Evolutionary conservation across 2,797 vertebrate genomes (phyloP).

Genomic region (Enteromius paludinosus): DNA sequence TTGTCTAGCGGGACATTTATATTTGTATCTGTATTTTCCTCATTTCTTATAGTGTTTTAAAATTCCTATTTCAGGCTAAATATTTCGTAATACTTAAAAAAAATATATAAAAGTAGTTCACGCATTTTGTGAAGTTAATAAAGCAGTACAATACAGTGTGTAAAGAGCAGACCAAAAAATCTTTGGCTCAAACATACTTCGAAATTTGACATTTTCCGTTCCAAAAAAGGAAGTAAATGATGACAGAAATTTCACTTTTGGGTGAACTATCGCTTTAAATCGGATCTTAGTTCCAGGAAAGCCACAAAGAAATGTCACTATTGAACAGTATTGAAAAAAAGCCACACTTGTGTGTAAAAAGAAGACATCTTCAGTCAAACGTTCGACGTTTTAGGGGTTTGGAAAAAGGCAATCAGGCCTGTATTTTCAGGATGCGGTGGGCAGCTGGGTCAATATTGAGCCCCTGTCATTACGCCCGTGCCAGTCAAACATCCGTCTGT

Average conservation of each 20-base stretch:
- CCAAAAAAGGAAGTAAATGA: neutral
- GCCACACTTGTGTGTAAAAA: constrained; percentile 35
- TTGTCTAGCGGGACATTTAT: too few species aligned
- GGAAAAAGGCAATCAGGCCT: constrained; percentile 69
- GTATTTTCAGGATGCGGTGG: constrained; percentile 72
- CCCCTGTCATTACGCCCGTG: constrained; percentile 80
- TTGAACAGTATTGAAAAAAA: constrained; percentile 35
- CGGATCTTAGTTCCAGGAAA: constrained; percentile 14
- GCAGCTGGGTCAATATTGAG: constrained; percentile 78
- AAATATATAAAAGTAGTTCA: neutral
- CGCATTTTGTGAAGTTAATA: neutral
- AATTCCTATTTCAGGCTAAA: neutral
- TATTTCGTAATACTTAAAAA: neutral
- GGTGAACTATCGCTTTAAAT: constrained; percentile 5
- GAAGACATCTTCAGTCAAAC: constrained; percentile 64
- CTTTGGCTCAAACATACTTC: neutral
- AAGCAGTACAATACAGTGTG: neutral
- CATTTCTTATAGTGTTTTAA: neutral
- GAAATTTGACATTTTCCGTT: neutral
- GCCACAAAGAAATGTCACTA: constrained; percentile 35
- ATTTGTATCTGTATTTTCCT: neutral
- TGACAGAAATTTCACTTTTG: neutral
- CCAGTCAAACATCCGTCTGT: constrained; percentile 80
- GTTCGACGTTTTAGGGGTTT: constrained; percentile 69
- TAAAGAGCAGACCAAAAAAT: neutral